Conservation (phyloP, 2,113 vertebrate species). For the Sterrhoptilus dennistouni region DNA sequence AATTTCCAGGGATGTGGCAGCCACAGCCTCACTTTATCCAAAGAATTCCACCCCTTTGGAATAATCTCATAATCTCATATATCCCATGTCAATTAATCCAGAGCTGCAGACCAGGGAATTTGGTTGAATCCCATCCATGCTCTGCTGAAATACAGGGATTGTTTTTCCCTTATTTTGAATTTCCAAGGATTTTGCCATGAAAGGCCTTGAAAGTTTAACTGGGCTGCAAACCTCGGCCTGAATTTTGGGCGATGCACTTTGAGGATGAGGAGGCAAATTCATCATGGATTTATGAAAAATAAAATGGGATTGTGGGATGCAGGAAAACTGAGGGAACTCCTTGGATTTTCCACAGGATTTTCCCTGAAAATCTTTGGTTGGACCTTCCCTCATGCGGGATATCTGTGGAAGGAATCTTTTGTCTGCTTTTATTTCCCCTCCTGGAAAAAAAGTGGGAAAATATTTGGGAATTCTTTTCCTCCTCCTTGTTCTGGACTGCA, state of each 20-base stretch:
- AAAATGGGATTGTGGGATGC: not conserved
- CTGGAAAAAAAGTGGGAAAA: not conserved
- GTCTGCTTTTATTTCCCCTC: not conserved
- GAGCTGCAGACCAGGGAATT: not conserved
- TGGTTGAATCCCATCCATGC: not conserved
- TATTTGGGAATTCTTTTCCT: not conserved
- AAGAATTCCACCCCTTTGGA: too few relatives aligned
- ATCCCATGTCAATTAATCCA: not conserved
- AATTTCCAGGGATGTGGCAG: too few relatives aligned
- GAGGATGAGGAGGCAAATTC: not conserved
- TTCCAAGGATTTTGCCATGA: not conserved
- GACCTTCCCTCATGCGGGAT: not conserved
- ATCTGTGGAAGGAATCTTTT: not conserved
- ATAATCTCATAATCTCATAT: too few relatives aligned
- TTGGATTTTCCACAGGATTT: not conserved
- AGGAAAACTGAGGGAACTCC: not conserved
- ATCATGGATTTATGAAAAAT: not conserved
- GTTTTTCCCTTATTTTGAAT: not conserved
- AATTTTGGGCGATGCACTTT: not conserved
- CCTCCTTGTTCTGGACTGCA: not conserved
- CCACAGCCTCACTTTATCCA: too few relatives aligned
- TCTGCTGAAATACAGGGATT: not conserved
- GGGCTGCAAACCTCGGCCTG: not conserved
- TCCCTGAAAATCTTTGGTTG: not conserved
- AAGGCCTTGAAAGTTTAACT: too few relatives aligned